These are phyloP conservation scores for Paramuricea clavata DNA, from an alignment of 92 coral and sea anemone species.

Conservation along the genomic window DNA sequence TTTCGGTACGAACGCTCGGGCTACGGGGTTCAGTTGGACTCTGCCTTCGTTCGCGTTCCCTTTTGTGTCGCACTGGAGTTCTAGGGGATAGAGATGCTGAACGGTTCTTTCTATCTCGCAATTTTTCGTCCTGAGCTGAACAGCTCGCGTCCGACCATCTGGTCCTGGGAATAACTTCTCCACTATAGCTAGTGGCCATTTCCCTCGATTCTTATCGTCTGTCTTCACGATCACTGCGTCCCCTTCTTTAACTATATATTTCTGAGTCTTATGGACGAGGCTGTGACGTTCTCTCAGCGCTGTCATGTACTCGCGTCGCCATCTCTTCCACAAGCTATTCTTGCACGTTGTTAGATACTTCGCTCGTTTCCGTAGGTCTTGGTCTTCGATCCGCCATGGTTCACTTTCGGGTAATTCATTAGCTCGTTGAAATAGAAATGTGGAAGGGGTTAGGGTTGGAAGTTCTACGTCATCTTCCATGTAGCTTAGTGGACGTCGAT, in stretches of 20 bases:
- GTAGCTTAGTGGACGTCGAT: constrained; percentile 65
- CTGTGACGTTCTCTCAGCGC: constrained; percentile 66
- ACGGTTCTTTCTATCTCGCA: constrained; percentile 43
- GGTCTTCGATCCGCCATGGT: constrained; percentile 46
- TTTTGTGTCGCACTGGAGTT: constrained; percentile 42
- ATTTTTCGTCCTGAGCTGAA: constrained; percentile 50
- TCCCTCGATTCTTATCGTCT: constrained; percentile 60
- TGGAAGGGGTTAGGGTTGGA: constrained; percentile 54
- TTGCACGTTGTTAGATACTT: constrained; percentile 52
- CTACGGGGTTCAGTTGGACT: not conserved
- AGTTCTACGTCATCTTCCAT: constrained; percentile 68
- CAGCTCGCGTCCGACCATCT: constrained; percentile 54
- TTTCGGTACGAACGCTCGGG: not conserved
- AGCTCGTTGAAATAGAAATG: constrained; percentile 59
- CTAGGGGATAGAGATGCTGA: constrained; percentile 52
- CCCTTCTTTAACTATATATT: constrained; percentile 18
- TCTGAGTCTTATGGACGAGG: constrained; percentile 52
- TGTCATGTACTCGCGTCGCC: constrained; percentile 63
- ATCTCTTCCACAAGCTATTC: constrained; percentile 36
- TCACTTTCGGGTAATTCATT: constrained; percentile 46
- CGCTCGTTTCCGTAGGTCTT: constrained; percentile 34
- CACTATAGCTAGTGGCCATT: constrained; percentile 59
- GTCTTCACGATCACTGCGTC: constrained; percentile 52
- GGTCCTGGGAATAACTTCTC: constrained; percentile 47
- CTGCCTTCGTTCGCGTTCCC: not conserved